A percentile compares a stretch with the other conserved stretches of the same genome.
phyloP scores from a whole-genome alignment of 1,140 invertebrate species.

The Grapholita molesta region DNA sequence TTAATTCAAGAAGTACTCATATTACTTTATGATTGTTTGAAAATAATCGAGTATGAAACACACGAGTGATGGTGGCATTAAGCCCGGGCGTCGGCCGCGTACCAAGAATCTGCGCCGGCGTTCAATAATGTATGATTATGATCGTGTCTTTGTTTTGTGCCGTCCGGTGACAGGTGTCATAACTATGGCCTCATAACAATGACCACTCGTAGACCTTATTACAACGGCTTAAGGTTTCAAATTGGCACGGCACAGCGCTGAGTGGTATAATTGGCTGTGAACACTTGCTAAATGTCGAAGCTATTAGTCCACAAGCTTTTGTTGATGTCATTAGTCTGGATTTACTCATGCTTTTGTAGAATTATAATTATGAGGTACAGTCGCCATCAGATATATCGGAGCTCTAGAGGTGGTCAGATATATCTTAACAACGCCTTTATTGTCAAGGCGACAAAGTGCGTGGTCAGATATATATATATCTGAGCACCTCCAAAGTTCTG shows the following conservation, averaged over 20 bases:
- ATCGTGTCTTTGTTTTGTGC: not conserved
- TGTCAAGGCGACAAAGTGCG: no score
- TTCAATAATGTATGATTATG: not conserved
- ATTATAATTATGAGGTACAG: no score
- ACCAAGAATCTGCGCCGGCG: not conserved
- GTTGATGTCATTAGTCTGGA: not conserved
- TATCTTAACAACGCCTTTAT: no score
- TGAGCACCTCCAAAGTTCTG: no score
- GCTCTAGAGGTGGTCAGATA: no score
- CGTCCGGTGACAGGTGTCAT: not conserved
- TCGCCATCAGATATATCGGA: no score
- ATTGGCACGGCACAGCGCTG: not conserved
- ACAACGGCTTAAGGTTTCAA: not conserved
- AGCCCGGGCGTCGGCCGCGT: not conserved
- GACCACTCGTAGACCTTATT: not conserved
- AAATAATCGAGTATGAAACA: no score
- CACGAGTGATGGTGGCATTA: not conserved
- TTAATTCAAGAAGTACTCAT: no score
- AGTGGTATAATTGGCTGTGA: no score
- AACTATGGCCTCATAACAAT: no score
- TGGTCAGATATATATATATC: no score
- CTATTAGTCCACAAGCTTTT: not conserved
- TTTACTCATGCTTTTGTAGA: not conserved
- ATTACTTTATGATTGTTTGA: no score
- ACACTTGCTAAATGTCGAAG: not conserved